Conservation (phyloP, 2,113 vertebrate species). For the Danionella cerebrum region DNA sequence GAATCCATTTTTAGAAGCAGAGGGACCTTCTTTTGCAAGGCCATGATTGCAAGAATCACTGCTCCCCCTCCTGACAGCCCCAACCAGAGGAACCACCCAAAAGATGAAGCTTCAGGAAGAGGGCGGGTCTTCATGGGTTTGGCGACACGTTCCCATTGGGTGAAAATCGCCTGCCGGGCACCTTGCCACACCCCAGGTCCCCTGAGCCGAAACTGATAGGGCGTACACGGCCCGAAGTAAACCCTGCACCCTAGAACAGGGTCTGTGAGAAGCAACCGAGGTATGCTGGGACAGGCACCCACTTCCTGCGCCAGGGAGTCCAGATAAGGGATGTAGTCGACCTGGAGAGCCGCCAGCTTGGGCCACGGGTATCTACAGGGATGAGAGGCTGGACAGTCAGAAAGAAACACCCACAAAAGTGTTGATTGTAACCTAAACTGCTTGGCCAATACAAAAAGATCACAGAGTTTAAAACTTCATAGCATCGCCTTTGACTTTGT, state of each 20-base stretch:
- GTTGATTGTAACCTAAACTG: too few species aligned
- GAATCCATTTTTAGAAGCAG: not conserved
- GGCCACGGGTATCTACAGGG: constrained; percentile 37
- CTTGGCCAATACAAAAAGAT: too few species aligned
- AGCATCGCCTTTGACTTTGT: too few species aligned
- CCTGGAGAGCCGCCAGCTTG: constrained; percentile 52
- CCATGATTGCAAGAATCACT: constrained; percentile 19
- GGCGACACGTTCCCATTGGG: constrained; percentile 73
- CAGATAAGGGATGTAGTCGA: constrained; percentile 66
- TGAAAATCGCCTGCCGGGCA: constrained; percentile 77
- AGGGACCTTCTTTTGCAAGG: not conserved
- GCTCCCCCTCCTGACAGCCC: constrained; percentile 36
- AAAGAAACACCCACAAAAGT: not conserved
- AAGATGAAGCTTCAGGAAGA: constrained; percentile 35
- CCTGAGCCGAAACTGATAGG: constrained; percentile 82
- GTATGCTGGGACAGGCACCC: constrained; percentile 66
- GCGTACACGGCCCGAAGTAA: constrained; percentile 78
- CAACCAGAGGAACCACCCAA: not conserved
- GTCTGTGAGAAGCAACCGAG: constrained; percentile 67
- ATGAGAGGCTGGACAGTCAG: not conserved
- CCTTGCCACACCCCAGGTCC: constrained; percentile 77
- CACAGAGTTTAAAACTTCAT: too few species aligned
- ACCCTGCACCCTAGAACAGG: constrained; percentile 69
- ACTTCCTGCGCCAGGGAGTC: constrained; percentile 71
- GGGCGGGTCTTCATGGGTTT: constrained; percentile 73